These are phyloP conservation scores for Gallinago stenura DNA, from an alignment of 2,797 vertebrate genomes.

Conservation along the genomic window DNA sequence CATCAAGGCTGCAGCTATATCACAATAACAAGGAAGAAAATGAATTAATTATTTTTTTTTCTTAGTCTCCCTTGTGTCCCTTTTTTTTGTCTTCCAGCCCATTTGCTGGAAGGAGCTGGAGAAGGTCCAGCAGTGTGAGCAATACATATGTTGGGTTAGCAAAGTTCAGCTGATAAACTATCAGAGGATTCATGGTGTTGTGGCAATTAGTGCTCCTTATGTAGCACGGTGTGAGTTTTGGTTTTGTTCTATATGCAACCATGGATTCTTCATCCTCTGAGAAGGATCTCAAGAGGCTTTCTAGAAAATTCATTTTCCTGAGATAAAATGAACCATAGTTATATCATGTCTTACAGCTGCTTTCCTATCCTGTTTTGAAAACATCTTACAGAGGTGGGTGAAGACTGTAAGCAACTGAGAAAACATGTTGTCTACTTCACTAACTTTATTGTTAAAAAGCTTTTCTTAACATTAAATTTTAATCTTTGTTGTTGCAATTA, in stretches of 20 bases:
- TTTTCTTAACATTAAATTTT: neutral
- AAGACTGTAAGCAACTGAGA: neutral
- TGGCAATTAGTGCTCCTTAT: neutral
- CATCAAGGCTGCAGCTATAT: neutral
- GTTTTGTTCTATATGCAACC: neutral
- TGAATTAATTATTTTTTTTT: neutral
- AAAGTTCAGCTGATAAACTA: neutral
- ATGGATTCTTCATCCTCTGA: neutral
- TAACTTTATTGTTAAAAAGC: neutral
- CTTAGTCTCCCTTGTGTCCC: neutral
- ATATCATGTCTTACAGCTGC: neutral
- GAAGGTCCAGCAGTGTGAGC: neutral
- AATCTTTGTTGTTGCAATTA: neutral
- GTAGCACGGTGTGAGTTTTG: neutral
- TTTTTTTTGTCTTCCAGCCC: neutral
- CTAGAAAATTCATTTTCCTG: neutral
- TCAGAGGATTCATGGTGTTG: neutral
- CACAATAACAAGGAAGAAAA: neutral
- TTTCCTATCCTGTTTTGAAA: neutral
- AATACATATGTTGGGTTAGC: neutral
- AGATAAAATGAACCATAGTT: neutral
- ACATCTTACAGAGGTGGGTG: neutral
- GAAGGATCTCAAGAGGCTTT: neutral
- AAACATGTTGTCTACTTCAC: neutral
- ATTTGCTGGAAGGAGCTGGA: neutral